Evolutionary conservation across 2,113 vertebrate genomes (phyloP).

Genomic region (Etheostoma cragini): DNA sequence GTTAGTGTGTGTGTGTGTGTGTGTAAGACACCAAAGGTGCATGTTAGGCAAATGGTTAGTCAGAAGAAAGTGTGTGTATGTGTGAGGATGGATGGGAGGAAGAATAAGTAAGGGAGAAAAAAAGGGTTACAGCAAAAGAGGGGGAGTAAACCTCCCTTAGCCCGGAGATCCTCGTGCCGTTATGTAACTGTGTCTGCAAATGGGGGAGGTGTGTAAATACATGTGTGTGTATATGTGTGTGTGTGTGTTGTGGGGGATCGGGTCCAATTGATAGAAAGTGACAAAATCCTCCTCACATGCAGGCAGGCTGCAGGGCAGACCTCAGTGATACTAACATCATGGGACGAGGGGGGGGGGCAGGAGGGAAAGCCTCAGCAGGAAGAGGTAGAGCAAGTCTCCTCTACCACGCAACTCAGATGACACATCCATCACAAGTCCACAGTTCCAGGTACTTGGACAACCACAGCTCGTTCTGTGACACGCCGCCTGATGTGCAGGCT

Average conservation of each 20-base stretch:
- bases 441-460: neutral
- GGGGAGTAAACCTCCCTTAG: constrained; percentile 61
- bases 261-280: constrained; percentile 72
- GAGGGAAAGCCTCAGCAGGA: constrained; percentile 27
- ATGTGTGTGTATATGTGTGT: constrained; percentile 11
- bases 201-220: constrained; percentile 33
- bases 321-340: constrained; percentile 63
- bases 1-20: constrained; percentile 32
- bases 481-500: constrained; percentile 10
- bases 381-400: constrained; percentile 42
- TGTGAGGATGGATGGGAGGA: constrained; percentile 9
- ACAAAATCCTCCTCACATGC: constrained; percentile 72
- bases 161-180: constrained; percentile 67
- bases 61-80: constrained; percentile 6
- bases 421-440: constrained; percentile 46
- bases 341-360: constrained; percentile 35
- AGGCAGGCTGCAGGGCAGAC: constrained; percentile 66
- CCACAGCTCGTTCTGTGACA: constrained; percentile 16
- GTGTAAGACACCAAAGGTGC: constrained; percentile 47
- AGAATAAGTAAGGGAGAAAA: constrained; percentile 22
- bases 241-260: constrained; percentile 25
- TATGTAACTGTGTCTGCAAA: constrained; percentile 75
- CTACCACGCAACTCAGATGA: constrained; percentile 29
- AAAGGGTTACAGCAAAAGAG: constrained; percentile 30
- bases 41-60: constrained; percentile 50